Evolutionary conservation across 2,797 vertebrate species (phyloP).

Genomic region (Lithobates sylvaticus): DNA sequence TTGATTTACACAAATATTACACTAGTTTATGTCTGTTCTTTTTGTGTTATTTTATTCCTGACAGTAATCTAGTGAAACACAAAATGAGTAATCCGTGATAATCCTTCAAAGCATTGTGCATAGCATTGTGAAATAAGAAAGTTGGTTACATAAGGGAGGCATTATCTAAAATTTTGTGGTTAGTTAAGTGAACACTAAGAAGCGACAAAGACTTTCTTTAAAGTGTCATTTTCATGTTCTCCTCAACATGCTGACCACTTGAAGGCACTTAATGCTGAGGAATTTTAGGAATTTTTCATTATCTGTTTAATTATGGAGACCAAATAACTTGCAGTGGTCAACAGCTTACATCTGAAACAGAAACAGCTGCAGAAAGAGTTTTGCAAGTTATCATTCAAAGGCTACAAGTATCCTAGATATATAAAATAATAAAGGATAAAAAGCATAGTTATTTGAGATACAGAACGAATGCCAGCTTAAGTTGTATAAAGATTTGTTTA

Average conservation of each 20-base stretch:
- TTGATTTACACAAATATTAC: too few relatives aligned
- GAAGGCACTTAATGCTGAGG: background rate
- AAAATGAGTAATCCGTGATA: too few relatives aligned
- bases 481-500: too few relatives aligned
- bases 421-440: background rate
- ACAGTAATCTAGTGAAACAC: too few relatives aligned
- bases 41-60: too few relatives aligned
- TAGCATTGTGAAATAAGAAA: background rate
- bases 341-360: background rate
- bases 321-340: conserved; percentile 11
- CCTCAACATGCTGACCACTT: background rate
- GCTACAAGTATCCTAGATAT: background rate
- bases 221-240: background rate
- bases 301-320: conserved; percentile 21
- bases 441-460: too few relatives aligned
- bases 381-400: conserved; percentile 1
- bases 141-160: background rate
- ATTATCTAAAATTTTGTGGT: background rate
- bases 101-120: too few relatives aligned
- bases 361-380: background rate
- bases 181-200: background rate
- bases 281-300: conserved; percentile 42
- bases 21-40: too few relatives aligned
- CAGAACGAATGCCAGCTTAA: too few relatives aligned
- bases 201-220: background rate